Evolutionary conservation across 2,113 vertebrate species (phyloP).

Genomic region (Prionailurus bengalensis): DNA sequence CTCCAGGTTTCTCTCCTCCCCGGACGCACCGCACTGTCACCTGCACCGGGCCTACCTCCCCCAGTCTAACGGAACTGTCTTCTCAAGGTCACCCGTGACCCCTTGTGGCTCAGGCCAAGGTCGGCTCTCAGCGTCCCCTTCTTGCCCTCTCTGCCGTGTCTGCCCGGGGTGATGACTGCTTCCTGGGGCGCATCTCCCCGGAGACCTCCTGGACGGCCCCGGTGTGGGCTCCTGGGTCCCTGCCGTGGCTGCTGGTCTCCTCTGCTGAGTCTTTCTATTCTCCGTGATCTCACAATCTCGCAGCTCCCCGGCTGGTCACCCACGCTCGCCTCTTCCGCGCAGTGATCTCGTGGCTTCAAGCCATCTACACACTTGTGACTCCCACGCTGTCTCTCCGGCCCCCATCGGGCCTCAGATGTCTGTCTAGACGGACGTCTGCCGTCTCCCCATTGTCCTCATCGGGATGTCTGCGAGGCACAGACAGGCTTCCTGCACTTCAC

Average conservation of each 20-base stretch:
- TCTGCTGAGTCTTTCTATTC: not conserved
- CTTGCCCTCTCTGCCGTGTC: not conserved
- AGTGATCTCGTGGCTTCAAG: not conserved
- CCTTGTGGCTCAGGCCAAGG: fast-evolving
- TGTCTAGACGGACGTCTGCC: not conserved
- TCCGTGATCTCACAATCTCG: fast-evolving
- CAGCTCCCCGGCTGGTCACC: not conserved
- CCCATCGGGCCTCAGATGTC: not conserved
- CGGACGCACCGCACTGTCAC: not conserved
- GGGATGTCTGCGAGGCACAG: not conserved
- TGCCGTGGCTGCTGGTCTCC: not conserved
- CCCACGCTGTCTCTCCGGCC: not conserved
- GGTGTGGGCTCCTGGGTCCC: not conserved
- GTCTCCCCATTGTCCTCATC: not conserved
- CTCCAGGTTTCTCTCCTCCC: not conserved
- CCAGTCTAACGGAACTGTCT: not conserved
- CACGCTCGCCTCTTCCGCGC: not conserved
- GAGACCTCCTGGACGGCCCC: too few species aligned
- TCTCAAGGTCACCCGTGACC: not conserved
- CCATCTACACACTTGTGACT: not conserved
- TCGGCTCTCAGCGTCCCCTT: not conserved
- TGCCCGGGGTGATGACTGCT: not conserved
- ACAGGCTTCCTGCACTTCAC: not conserved
- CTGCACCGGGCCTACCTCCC: not conserved
- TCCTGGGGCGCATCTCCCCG: too few species aligned